Evolutionary conservation across 1,140 invertebrate genomes (phyloP).

Genomic region (Phymorhynchus buccinoides): DNA sequence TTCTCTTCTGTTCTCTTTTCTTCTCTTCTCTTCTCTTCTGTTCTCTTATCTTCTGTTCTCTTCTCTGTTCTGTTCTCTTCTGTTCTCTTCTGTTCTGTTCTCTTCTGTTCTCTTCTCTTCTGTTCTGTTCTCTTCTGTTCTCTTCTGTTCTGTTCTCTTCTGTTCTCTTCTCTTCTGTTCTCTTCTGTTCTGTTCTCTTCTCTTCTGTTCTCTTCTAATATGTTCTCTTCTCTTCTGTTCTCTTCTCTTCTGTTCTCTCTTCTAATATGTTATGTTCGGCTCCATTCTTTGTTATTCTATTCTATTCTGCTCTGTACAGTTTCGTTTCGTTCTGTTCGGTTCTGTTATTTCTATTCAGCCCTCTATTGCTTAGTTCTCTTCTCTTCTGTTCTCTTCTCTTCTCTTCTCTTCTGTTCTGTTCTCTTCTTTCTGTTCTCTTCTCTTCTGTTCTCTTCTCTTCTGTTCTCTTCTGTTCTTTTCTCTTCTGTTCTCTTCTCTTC

Average conservation of each 20-base stretch:
- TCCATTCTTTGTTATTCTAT: neutral
- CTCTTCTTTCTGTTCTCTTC: neutral
- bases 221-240: conserved; percentile 3
- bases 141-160: no score
- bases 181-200: neutral
- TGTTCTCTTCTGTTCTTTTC: no score
- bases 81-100: no score
- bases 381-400: neutral
- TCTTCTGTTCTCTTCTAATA: neutral
- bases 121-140: no score
- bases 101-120: no score
- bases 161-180: no score
- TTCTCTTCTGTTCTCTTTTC: neutral
- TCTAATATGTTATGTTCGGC: neutral
- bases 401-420: neutral
- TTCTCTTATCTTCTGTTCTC: no score
- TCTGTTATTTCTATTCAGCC: neutral
- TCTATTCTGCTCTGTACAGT: neutral
- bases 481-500: neutral
- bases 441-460: neutral
- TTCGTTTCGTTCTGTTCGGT: neutral
- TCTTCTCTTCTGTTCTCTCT: conserved; percentile 1
- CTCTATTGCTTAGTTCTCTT: neutral
- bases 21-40: no score
- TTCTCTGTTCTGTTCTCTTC: no score